Evolutionary conservation across 35 echinoderm and acorn worm genomes (phyloP).

Genomic region (Anneissia japonica): DNA sequence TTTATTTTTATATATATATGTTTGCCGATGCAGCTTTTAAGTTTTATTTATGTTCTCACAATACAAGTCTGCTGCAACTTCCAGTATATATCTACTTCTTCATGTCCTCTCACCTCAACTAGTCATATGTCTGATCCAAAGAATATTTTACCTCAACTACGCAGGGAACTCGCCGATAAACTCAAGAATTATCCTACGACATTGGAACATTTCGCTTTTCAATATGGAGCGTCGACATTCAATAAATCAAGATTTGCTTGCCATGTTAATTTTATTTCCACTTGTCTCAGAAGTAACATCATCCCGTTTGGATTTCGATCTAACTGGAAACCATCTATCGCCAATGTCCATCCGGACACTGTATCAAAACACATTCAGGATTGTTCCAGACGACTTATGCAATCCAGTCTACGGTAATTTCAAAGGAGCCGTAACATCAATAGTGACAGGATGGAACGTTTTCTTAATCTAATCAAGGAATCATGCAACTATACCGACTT

Average conservation of each 20-base stretch:
- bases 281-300: background rate
- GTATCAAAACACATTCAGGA: background rate
- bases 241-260: background rate
- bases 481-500: background rate
- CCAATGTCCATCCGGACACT: background rate
- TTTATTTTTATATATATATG: no score
- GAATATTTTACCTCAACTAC: background rate
- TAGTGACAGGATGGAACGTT: background rate
- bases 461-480: background rate
- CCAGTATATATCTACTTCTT: no score
- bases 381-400: background rate
- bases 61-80: no score
- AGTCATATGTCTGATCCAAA: background rate
- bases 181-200: background rate
- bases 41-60: no score
- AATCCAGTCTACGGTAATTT: background rate
- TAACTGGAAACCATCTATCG: background rate
- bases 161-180: background rate
- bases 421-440: background rate
- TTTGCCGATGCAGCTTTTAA: no score
- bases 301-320: background rate
- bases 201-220: background rate
- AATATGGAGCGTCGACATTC: background rate
- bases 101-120: no score
- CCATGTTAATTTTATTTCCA: background rate